Conservation (phyloP, 2,113 vertebrate genomes). For the Andinoacara biseriatus region DNA sequence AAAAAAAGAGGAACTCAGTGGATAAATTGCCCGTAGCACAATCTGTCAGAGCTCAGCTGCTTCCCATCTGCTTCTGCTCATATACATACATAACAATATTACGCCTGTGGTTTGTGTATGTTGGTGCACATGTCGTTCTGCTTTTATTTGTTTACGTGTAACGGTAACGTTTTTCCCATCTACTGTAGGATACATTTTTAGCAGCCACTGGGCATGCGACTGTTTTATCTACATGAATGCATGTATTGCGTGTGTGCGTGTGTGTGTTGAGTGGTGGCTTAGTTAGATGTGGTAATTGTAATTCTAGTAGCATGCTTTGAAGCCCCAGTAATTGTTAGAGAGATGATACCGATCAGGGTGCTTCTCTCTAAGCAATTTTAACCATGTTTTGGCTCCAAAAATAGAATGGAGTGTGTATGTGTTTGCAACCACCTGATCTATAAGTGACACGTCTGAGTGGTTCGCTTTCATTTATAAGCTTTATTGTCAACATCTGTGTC, state of each 20-base stretch:
- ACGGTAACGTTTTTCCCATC: constrained; percentile 19
- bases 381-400: constrained; percentile 49
- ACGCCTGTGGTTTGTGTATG: constrained; percentile 20
- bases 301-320: constrained; percentile 51
- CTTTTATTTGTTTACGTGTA: constrained; percentile 51
- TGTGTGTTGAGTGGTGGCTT: constrained; percentile 19
- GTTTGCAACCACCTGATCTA: constrained; percentile 20
- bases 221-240: not conserved
- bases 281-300: constrained; percentile 37
- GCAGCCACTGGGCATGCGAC: constrained; percentile 19
- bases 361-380: constrained; percentile 65
- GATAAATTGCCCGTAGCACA: constrained; percentile 42
- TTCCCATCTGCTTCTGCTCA: constrained; percentile 37
- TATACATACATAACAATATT: constrained; percentile 21
- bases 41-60: constrained; percentile 60
- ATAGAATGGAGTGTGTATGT: constrained; percentile 16
- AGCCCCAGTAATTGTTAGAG: constrained; percentile 58
- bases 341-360: constrained; percentile 62
- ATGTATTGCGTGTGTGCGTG: not conserved
- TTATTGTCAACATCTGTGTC: constrained; percentile 8
- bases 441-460: constrained; percentile 13
- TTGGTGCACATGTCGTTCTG: constrained; percentile 6
- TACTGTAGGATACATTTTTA: not conserved
- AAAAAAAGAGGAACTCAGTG: constrained; percentile 21
- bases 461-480: constrained; percentile 9